These are phyloP conservation scores for Maconellicoccus hirsutus DNA, from an alignment of 1,140 invertebrate species.

Conservation along the genomic window DNA sequence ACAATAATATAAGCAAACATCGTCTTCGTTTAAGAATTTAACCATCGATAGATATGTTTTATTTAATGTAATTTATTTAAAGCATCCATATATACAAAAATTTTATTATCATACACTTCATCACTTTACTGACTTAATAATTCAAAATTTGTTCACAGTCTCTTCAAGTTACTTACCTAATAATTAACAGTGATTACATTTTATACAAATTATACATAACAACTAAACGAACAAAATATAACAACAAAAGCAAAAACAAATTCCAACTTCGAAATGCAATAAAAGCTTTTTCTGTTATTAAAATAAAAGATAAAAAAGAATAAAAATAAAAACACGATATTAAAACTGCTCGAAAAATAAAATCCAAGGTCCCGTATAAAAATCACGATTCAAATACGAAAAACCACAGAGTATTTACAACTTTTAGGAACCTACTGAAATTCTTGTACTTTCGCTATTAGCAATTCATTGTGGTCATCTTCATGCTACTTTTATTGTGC, in stretches of 20 bases:
- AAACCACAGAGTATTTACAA: no score
- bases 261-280: background rate
- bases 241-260: background rate
- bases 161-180: constrained; percentile 1
- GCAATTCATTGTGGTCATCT: no score
- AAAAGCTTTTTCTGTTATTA: background rate
- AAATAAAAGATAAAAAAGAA: background rate
- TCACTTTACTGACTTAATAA: constrained; percentile 24
- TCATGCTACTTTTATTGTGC: no score
- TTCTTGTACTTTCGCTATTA: no score
- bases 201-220: constrained; percentile 13
- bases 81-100: constrained; percentile 5
- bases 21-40: background rate
- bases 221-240: background rate
- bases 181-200: constrained; percentile 22
- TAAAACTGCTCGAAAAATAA: background rate
- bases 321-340: background rate
- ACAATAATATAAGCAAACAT: no score
- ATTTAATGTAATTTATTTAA: constrained; percentile 5
- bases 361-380: background rate
- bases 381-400: background rate
- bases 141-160: constrained; percentile 16
- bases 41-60: background rate
- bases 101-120: background rate
- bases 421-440: no score